Evolutionary conservation across 1,140 invertebrate genomes (phyloP), one percentile per base, ranked within the genome.

Genomic region (Ooceraea biroi): DNA sequence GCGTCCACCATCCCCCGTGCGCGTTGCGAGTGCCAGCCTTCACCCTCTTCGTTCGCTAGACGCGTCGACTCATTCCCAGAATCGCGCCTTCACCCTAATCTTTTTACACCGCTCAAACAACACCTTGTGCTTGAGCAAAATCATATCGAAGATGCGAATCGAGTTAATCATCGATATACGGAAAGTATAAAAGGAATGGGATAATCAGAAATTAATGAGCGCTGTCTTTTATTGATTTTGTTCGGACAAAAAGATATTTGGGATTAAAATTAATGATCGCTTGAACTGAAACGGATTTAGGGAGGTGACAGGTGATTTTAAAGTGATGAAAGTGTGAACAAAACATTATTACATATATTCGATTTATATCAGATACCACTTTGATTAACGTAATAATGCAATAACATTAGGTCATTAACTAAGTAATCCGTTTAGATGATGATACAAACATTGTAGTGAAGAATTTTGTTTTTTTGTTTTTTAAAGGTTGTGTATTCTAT

Each of bases 321-420:
- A 85, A 90, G 88, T 89, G 91, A 92, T 92, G 92, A 93, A 91
- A 91, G 90, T 94, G 93, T 92, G 78, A 88, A 83, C 90, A 90
- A 91, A 92, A 92, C 52, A 36, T 22, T 55, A 12, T 36, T 36
- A 36, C 7, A 36, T 7, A 36, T n/a, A n/a, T 25, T 72, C 63
- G 5, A 58, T 58, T 41, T 71, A 57, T 25, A 44, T 41, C 27
- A 41, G 3, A 44, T 25, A 41, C 8, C 22, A 36, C 8, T 44
- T 73, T 73, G n/a, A 5, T 48, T 36, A 22, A n/a, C n/a, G n/a
- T n/a, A n/a, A n/a, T n/a, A n/a, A n/a, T n/a, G n/a, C n/a, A n/a
- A n/a, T n/a, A n/a, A n/a, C n/a, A n/a, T n/a, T n/a, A n/a, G n/a
- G n/a, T n/a, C n/a, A n/a, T n/a, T n/a, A n/a, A n/a, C n/a, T n/a